Evolutionary conservation across 2,797 vertebrate genomes (phyloP).

Genomic region (Microctenopoma steveboyesi): DNA sequence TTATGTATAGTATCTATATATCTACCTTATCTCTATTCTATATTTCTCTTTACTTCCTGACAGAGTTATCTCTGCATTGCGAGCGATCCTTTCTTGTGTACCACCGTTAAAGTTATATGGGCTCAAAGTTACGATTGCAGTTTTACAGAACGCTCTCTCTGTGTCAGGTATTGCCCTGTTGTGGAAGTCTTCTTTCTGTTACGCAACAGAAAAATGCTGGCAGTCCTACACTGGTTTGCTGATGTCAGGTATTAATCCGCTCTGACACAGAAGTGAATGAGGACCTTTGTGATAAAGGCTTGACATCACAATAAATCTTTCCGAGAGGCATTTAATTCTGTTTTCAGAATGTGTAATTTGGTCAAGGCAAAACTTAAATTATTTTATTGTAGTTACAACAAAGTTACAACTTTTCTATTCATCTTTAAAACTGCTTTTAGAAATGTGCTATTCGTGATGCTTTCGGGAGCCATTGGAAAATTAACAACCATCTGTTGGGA

Average conservation of each 20-base stretch:
- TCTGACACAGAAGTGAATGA: constrained; percentile 34
- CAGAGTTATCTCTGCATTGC: constrained; percentile 28
- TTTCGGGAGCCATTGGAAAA: too few relatives aligned
- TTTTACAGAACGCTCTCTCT: constrained; percentile 34
- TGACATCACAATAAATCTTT: constrained; percentile 29
- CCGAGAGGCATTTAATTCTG: constrained; percentile 26
- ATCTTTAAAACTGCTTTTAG: too few relatives aligned
- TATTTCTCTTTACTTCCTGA: constrained; percentile 13
- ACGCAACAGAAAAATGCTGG: constrained; percentile 6
- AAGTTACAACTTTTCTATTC: too few relatives aligned
- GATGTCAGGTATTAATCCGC: constrained; percentile 46
- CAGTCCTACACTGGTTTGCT: constrained; percentile 19
- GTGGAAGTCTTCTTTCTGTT: constrained; percentile 32
- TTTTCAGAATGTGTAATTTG: constrained; percentile 13
- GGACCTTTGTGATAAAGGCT: constrained; percentile 41
- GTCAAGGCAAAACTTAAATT: constrained; percentile 1
- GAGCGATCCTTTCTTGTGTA: constrained; percentile 17
- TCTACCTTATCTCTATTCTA: background rate
- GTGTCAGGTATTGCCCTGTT: constrained; percentile 25
- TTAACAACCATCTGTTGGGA: too few relatives aligned
- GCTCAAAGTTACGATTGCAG: constrained; percentile 38
- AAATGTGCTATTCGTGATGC: too few relatives aligned
- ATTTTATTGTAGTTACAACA: background rate
- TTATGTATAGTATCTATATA: background rate
- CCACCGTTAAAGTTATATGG: constrained; percentile 39